Evolutionary conservation across 1,140 invertebrate species (phyloP).

Genomic region (Drosophila pectinifera): DNA sequence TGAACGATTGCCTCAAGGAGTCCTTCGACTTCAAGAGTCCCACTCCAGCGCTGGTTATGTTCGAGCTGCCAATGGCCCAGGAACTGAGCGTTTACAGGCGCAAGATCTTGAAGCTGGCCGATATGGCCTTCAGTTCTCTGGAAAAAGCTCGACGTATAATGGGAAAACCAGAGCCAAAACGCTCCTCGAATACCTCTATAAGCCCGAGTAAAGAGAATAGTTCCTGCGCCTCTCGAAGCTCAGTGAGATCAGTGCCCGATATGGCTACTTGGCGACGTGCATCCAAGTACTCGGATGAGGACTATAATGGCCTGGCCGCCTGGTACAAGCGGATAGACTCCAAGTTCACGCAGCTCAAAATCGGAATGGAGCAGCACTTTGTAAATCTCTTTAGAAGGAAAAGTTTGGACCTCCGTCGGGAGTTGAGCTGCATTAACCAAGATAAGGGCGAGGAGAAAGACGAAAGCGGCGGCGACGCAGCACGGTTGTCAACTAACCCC

Average conservation of each 20-base stretch:
- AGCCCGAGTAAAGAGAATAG: not conserved
- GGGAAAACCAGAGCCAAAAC: not conserved
- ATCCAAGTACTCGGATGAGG: conserved; percentile 31
- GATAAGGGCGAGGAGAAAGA: conserved; percentile 2
- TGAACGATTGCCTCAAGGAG: conserved; percentile 68
- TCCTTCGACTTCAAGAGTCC: conserved; percentile 49
- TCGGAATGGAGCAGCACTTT: conserved; percentile 54
- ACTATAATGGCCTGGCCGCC: conserved; percentile 47
- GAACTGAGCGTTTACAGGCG: conserved; percentile 29
- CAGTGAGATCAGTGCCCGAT: conserved; percentile 1
- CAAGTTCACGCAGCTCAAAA: conserved; percentile 49
- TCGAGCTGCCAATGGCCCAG: conserved; percentile 54
- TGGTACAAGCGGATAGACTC: conserved; percentile 70
- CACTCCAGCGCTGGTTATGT: conserved; percentile 49
- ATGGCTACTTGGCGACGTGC: conserved; percentile 1
- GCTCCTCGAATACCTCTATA: not conserved
- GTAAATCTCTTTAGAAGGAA: conserved; percentile 46
- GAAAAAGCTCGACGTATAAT: not conserved
- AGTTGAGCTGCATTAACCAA: conserved; percentile 33
- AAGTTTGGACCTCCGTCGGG: conserved; percentile 34
- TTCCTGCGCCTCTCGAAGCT: not conserved
- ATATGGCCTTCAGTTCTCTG: conserved; percentile 38
- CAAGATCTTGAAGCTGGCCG: conserved; percentile 57
- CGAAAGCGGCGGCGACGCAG: conserved; percentile 47
- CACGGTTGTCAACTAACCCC: not conserved